A percentile compares a stretch with the other conserved stretches of the same genome.
Conservation (phyloP, 2,113 vertebrate species). For the Lepus timidus region DNA sequence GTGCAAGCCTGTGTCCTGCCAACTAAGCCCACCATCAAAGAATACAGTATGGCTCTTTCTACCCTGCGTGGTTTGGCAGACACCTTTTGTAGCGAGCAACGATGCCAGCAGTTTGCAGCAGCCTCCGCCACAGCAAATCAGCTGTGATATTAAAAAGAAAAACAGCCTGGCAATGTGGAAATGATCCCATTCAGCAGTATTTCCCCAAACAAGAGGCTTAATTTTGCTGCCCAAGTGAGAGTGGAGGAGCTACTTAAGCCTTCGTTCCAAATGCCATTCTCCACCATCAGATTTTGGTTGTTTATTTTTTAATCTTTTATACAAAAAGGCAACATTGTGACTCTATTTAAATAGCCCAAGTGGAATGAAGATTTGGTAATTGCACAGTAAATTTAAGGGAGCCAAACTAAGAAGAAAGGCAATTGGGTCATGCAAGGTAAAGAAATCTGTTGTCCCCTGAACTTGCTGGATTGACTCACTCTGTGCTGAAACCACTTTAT, state of each 20-base stretch:
- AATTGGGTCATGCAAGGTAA: conserved; percentile 63
- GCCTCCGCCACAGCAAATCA: conserved; percentile 68
- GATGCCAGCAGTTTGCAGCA: conserved; percentile 69
- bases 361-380: conserved; percentile 43
- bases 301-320: conserved; percentile 55
- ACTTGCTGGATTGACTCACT: conserved; percentile 16
- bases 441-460: conserved; percentile 34
- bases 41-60: conserved; percentile 40
- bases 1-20: conserved; percentile 9
- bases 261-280: conserved; percentile 61
- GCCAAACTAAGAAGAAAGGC: conserved; percentile 40
- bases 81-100: conserved; percentile 21
- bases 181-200: conserved; percentile 45
- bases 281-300: conserved; percentile 21
- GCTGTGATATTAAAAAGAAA: conserved; percentile 72
- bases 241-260: conserved; percentile 63
- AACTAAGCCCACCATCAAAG: conserved; percentile 60
- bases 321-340: conserved; percentile 57
- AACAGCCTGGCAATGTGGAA: conserved; percentile 56
- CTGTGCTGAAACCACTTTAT: neutral
- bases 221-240: conserved; percentile 66
- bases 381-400: conserved; percentile 47
- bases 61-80: conserved; percentile 49
- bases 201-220: conserved; percentile 75
- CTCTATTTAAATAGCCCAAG: conserved; percentile 53